Conservation (phyloP, 2,888 invertebrate genomes). For the Tipula helvola region DNA sequence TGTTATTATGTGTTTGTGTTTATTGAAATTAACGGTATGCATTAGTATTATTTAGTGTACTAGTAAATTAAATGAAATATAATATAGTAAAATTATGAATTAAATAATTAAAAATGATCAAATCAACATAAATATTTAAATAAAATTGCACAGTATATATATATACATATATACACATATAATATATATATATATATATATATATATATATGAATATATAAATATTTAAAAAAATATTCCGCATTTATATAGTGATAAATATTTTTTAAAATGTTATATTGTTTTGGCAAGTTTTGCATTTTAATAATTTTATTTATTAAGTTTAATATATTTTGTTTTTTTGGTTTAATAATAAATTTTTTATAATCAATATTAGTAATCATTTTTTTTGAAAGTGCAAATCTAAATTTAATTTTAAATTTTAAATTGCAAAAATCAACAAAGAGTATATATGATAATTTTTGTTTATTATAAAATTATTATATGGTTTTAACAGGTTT, state of each 20-base stretch:
- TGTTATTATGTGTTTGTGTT: neutral
- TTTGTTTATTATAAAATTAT: neutral
- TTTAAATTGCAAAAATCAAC: neutral
- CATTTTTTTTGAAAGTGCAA: neutral
- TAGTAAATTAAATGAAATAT: neutral
- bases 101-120: neutral
- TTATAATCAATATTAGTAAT: neutral
- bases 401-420: neutral
- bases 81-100: neutral
- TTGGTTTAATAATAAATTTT: neutral
- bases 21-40: neutral
- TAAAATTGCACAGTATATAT: neutral
- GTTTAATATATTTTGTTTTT: neutral
- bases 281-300: neutral
- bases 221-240: neutral
- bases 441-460: neutral
- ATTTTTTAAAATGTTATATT: neutral
- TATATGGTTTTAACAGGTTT: neutral
- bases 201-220: neutral
- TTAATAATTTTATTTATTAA: neutral
- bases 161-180: neutral
- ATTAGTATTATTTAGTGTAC: neutral
- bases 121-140: neutral
- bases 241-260: neutral
- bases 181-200: neutral